Conservation (phyloP, 2,113 vertebrate species). For the Atractosteus spatula region DNA sequence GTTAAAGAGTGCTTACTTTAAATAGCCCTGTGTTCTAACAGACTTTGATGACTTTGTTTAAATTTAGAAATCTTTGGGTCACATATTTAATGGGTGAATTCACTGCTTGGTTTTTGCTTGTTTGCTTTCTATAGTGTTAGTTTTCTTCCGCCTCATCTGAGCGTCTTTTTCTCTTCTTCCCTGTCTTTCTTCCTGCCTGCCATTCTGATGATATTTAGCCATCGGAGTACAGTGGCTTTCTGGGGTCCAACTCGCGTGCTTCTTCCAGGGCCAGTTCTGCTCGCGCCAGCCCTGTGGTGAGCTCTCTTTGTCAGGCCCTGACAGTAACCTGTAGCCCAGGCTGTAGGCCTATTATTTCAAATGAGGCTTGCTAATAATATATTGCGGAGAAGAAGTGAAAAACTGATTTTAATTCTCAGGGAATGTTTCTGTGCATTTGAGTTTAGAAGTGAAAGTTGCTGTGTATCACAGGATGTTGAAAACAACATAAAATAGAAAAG, state of each 20-base stretch:
- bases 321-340: not conserved
- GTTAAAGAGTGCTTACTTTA: not conserved
- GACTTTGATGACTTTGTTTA: conserved; percentile 10
- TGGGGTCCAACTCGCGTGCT: conserved; percentile 81
- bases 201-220: conserved; percentile 58
- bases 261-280: conserved; percentile 91
- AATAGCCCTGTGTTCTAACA: conserved; percentile 22
- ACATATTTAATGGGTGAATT: conserved; percentile 31
- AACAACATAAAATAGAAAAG: no score
- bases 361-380: not conserved
- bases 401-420: not conserved
- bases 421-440: not conserved
- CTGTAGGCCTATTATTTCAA: not conserved
- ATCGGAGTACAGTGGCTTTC: conserved; percentile 79
- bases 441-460: not conserved
- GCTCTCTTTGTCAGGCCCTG: conserved; percentile 38
- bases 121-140: conserved; percentile 39
- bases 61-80: not conserved
- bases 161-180: conserved; percentile 13
- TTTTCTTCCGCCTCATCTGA: not conserved
- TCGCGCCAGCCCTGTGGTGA: conserved; percentile 96
- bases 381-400: not conserved
- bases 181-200: conserved; percentile 10
- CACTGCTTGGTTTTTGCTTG: conserved; percentile 31
- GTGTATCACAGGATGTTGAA: no score